Evolutionary conservation across 1,140 invertebrate genomes (phyloP).

Genomic region (Ips nitidus): DNA sequence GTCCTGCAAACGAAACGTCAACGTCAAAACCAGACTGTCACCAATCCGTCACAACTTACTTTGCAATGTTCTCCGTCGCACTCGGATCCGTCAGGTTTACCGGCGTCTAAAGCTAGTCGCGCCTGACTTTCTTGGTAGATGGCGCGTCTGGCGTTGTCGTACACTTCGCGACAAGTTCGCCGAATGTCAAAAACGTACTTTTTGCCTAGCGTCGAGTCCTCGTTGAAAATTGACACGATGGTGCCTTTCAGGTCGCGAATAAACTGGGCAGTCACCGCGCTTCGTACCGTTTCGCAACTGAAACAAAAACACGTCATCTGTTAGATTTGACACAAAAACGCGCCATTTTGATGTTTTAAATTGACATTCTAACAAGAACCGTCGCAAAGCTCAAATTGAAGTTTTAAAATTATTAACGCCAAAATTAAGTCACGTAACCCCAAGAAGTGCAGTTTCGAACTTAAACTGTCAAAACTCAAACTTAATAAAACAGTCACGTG

Average conservation of each 20-base stretch:
- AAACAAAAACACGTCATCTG: conserved; percentile 9
- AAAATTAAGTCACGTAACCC: too few species aligned
- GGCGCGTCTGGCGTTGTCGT: conserved; percentile 78
- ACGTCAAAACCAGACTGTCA: not conserved
- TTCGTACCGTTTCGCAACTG: conserved; percentile 85
- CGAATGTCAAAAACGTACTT: conserved; percentile 89
- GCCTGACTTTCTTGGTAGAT: conserved; percentile 56
- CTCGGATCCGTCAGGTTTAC: conserved; percentile 21
- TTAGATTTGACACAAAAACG: not conserved
- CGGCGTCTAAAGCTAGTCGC: conserved; percentile 25
- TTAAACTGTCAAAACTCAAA: too few species aligned
- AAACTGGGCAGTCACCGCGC: conserved; percentile 83
- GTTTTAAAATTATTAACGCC: too few species aligned
- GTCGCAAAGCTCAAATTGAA: too few species aligned
- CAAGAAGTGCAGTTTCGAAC: too few species aligned
- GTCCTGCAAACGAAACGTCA: conserved; percentile 52
- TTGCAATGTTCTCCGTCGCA: conserved; percentile 47
- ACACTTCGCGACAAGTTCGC: conserved; percentile 82
- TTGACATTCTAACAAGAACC: too few species aligned
- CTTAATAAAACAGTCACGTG: too few species aligned
- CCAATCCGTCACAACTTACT: conserved; percentile 41
- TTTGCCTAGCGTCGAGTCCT: conserved; percentile 81
- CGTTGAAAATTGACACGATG: conserved; percentile 89
- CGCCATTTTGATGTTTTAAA: not conserved
- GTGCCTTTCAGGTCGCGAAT: conserved; percentile 88